phyloP scores from a whole-genome alignment of 2,888 invertebrate species.

The Apodemia duryi region DNA sequence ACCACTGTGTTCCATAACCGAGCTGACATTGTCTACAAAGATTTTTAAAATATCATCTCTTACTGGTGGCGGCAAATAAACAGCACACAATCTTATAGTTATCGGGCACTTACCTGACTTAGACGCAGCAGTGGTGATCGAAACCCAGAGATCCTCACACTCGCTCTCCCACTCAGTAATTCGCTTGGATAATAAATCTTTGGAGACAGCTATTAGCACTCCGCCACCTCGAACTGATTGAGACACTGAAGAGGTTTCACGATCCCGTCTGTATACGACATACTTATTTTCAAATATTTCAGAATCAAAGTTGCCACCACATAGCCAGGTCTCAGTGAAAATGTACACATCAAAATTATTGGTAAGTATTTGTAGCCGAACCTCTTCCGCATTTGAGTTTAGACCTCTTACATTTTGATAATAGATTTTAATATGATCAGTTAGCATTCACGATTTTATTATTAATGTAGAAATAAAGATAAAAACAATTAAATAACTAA shows the following conservation, averaged over 20 bases:
- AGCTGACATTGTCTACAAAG: background rate
- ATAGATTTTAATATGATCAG: slow-evolving; percentile 20
- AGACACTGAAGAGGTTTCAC: background rate
- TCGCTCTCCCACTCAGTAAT: background rate
- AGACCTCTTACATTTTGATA: slow-evolving; percentile 26
- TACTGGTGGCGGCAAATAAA: background rate
- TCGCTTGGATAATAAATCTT: background rate
- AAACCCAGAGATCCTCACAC: background rate
- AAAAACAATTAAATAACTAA: background rate
- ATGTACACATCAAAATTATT: slow-evolving; percentile 22
- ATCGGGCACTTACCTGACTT: background rate
- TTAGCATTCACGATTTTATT: background rate
- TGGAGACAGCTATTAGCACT: slow-evolving; percentile 8
- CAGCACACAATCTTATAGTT: background rate
- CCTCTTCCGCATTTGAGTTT: slow-evolving; percentile 17
- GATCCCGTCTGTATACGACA: slow-evolving; percentile 23
- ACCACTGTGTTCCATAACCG: background rate
- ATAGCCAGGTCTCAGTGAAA: slow-evolving; percentile 18
- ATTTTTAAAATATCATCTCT: background rate
- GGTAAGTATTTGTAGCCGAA: slow-evolving; percentile 17
- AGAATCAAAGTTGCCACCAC: background rate
- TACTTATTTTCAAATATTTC: slow-evolving; percentile 26
- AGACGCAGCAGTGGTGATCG: background rate
- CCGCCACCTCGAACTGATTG: slow-evolving; percentile 15
- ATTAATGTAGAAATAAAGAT: background rate